These are phyloP conservation scores for Pantelozetes paolii DNA, from an alignment of 2,888 invertebrate species.

Conservation along the genomic window DNA sequence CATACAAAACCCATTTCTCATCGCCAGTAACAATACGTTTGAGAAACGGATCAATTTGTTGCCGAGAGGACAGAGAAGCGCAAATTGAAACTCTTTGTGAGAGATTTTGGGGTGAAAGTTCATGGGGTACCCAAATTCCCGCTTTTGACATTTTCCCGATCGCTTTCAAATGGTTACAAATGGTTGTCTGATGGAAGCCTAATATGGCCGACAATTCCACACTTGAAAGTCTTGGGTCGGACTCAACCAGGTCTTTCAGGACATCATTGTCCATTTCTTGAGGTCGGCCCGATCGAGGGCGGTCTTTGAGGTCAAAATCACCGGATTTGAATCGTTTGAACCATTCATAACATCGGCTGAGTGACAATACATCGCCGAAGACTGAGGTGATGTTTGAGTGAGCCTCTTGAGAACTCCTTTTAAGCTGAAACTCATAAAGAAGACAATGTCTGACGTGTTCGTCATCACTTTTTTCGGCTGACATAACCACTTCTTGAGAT, in stretches of 20 bases:
- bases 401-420: background rate
- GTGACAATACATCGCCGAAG: background rate
- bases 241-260: constrained; percentile 10
- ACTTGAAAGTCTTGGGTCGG: constrained; percentile 8
- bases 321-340: background rate
- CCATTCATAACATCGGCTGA: background rate
- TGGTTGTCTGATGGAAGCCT: background rate
- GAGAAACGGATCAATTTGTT: constrained; percentile 40
- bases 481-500: too few species aligned
- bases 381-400: background rate
- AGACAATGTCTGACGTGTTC: background rate
- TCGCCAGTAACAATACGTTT: constrained; percentile 38
- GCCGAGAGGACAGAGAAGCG: constrained; percentile 30
- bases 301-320: background rate
- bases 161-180: background rate
- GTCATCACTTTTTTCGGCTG: background rate
- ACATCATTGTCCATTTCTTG: constrained; percentile 10
- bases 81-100: background rate
- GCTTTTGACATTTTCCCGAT: background rate
- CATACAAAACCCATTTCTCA: constrained; percentile 42
- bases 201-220: constrained; percentile 34
- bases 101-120: background rate
- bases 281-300: constrained; percentile 19
- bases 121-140: constrained; percentile 20
- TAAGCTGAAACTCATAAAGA: background rate